phyloP scores from a whole-genome alignment of 2,797 vertebrate genomes.

The Acanthis flammea region DNA sequence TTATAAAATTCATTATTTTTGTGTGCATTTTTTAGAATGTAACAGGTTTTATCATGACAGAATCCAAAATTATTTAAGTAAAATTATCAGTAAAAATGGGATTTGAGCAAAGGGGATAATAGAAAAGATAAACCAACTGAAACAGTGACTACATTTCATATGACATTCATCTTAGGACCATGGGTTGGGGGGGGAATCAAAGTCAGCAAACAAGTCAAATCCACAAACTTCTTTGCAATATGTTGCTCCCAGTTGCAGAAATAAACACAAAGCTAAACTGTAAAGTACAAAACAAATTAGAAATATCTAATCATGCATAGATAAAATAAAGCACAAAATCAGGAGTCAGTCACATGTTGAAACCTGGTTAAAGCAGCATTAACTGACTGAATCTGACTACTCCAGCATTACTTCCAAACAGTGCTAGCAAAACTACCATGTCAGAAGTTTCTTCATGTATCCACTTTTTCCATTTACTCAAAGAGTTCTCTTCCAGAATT shows the following conservation, averaged over 20 bases:
- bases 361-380: slow-evolving; percentile 20
- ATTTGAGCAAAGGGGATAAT: background rate
- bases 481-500: background rate
- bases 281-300: background rate
- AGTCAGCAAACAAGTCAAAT: background rate
- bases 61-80: background rate
- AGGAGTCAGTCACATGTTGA: background rate
- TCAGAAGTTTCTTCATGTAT: background rate
- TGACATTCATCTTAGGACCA: background rate
- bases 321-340: background rate
- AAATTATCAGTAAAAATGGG: background rate
- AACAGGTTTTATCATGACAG: background rate
- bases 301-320: background rate
- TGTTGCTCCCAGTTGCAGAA: background rate
- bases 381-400: background rate
- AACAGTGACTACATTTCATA: background rate
- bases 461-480: background rate
- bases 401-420: background rate
- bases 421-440: background rate
- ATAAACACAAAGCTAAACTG: background rate
- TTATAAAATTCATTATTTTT: background rate
- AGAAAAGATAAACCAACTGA: background rate
- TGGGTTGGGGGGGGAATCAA: background rate
- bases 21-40: background rate
- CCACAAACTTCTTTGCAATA: background rate